phyloP scores from a whole-genome alignment of 2,113 vertebrate genomes.

The Colius striatus region DNA sequence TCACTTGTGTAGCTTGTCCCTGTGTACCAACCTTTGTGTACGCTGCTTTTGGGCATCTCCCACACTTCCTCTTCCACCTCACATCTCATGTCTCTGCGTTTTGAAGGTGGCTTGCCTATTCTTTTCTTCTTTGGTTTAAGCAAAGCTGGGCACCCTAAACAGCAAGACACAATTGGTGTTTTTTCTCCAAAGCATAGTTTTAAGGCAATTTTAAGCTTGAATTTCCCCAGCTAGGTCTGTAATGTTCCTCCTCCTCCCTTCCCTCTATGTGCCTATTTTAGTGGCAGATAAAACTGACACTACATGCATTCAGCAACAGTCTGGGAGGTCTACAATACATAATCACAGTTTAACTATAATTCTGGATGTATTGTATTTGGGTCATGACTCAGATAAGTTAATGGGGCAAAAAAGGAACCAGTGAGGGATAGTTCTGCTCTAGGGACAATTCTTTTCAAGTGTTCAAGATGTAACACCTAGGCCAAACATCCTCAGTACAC shows the following conservation, averaged over 20 bases:
- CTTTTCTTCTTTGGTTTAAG: conserved; percentile 65
- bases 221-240: neutral
- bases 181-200: neutral
- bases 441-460: neutral
- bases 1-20: neutral
- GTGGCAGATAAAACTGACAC: neutral
- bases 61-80: conserved; percentile 57
- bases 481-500: neutral
- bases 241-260: neutral
- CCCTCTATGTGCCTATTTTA: neutral
- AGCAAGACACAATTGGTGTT: neutral
- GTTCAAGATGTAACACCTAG: neutral
- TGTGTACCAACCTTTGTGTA: conserved; percentile 47
- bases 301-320: neutral
- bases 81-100: conserved; percentile 53
- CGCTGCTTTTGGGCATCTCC: conserved; percentile 33
- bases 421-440: neutral
- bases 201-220: neutral
- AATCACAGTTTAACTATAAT: neutral
- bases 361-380: neutral
- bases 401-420: neutral
- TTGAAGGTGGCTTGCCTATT: conserved; percentile 45
- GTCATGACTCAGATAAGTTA: neutral
- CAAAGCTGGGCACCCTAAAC: neutral
- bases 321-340: neutral